These are phyloP conservation scores for Lutraria lutraria DNA, from an alignment of 2,888 invertebrate genomes.

Conservation along the genomic window DNA sequence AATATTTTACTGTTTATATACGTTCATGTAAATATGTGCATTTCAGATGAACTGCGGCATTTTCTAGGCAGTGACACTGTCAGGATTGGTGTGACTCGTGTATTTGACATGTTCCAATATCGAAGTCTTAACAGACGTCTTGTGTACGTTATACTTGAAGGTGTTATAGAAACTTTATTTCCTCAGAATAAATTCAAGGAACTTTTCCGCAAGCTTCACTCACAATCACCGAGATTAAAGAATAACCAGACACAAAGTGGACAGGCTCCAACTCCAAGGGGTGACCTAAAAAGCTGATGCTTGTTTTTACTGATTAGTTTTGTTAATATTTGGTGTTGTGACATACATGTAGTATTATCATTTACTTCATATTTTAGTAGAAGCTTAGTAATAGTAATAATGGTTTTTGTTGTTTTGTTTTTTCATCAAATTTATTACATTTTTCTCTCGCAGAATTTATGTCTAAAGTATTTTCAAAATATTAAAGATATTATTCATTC, in stretches of 20 bases:
- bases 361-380: neutral
- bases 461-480: neutral
- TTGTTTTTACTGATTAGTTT: neutral
- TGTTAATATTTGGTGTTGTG: neutral
- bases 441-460: neutral
- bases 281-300: neutral
- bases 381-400: neutral
- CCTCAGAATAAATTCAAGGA: constrained; percentile 92
- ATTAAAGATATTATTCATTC: too few relatives aligned
- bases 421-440: neutral
- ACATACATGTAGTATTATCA: neutral
- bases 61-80: constrained; percentile 96
- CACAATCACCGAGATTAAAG: constrained; percentile 81
- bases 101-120: constrained; percentile 96
- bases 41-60: constrained; percentile 94
- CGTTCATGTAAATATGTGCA: neutral
- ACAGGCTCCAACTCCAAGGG: neutral
- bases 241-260: neutral
- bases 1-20: too few relatives aligned
- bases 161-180: constrained; percentile 92
- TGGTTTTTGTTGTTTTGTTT: neutral
- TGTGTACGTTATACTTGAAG: constrained; percentile 94
- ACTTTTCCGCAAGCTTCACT: constrained; percentile 92
- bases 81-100: constrained; percentile 92
- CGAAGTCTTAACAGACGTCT: constrained; percentile 94